Base-by-base conservation (phyloP, 2,113 vertebrate genomes). In the Sapayoa aenigma region DNA sequence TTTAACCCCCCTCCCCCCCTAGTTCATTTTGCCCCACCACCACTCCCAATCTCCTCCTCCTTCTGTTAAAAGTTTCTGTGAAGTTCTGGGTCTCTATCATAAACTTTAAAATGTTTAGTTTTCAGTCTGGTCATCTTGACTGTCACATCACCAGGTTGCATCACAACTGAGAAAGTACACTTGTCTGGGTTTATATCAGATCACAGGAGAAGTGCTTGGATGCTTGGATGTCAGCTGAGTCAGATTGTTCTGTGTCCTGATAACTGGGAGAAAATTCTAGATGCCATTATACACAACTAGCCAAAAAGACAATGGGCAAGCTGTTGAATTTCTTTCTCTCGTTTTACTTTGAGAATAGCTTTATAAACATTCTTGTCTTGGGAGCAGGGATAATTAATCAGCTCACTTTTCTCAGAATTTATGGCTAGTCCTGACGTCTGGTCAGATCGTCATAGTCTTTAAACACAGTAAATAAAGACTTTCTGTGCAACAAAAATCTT, bases 1-100 rank as follows among this genome's bases (percentile, higher is more conserved):
- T 4, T 20, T 24, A n/a, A n/a, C n/a, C n/a, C 20, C 9, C 25
- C 9, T 1, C 1, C 1, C 6, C 2, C 2, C 3, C 12, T 13
- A 53, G 5, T 24, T 35, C 23, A 10, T 17, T 68, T 53, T 68
- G 14, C 20, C 24, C 4, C 3, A 2, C 15, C n/a, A 23, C 8
- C 4, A 11, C 27, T 14, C 15, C 3, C 39, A 52, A 9, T 44
- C 35, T 30, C 11, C 21, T 65, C 14, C 11, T 28, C 5, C 8
- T 75, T 87, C 33, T 76, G 16, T 9, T 19, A 75, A 47, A 47
- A 52, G 3, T 62, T 87, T 62, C 58, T 67, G 17, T 89, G 41
- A 75, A 75, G 12, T 67, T 79, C 21, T 94, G 42, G 4, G 60
- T 65, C 44, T 69, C 11, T 4, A 24, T 77, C 25, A 35, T 55